Conservation (phyloP, 1,140 invertebrate species). For the Holotrichia oblita region DNA sequence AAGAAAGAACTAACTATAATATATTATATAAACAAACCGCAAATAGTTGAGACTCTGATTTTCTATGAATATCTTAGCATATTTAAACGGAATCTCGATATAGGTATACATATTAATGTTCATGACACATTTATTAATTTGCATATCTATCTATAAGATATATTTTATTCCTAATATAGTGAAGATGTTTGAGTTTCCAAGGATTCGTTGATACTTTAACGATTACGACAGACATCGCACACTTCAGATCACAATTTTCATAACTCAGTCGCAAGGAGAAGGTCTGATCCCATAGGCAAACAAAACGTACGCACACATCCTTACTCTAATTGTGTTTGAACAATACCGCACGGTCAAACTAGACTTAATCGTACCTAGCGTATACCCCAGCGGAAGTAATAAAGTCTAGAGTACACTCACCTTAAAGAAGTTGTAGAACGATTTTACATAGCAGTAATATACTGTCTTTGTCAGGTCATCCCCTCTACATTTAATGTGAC, state of each 20-base stretch:
- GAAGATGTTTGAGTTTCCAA: neutral
- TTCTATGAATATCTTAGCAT: slow-evolving; percentile 6
- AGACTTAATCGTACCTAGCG: neutral
- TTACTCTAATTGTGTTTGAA: slow-evolving; percentile 21
- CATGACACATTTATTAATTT: neutral
- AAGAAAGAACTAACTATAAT: neutral
- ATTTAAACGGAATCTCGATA: neutral
- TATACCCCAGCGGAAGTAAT: neutral
- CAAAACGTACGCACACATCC: neutral
- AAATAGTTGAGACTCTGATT: neutral
- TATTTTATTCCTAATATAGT: neutral
- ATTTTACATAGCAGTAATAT: too few species aligned
- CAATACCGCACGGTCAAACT: neutral
- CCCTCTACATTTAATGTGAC: too few species aligned
- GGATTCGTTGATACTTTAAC: neutral
- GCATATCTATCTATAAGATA: neutral
- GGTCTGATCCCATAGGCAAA: neutral
- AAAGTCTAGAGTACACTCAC: neutral
- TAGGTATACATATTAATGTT: neutral
- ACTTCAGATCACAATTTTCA: neutral
- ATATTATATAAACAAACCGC: neutral
- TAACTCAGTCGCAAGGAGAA: neutral
- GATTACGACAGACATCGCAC: neutral
- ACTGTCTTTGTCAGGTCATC: too few species aligned
- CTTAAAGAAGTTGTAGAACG: too few species aligned